A percentile compares a stretch with the other conserved stretches of the same genome.
Conservation (phyloP, 1,140 invertebrate species). For the Drosophila miranda region DNA sequence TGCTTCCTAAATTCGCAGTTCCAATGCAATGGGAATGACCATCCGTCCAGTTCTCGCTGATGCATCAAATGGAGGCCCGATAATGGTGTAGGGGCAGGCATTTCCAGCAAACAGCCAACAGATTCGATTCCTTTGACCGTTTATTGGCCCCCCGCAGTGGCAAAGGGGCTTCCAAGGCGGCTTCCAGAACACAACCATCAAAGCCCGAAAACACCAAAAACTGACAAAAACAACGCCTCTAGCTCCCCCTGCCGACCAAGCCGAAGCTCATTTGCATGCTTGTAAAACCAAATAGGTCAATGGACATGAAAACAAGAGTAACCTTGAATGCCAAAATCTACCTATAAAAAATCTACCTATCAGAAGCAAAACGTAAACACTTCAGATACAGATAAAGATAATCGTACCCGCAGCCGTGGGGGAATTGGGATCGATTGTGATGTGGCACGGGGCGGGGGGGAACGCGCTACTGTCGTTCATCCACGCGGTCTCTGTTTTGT, state of each 20-base stretch:
- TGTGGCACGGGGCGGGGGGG: background rate
- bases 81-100: too few relatives aligned
- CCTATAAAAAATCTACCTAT: slow-evolving; percentile 17
- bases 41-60: too few relatives aligned
- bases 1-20: too few relatives aligned
- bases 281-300: slow-evolving; percentile 73
- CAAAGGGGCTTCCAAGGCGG: background rate
- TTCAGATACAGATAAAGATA: slow-evolving; percentile 23
- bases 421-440: background rate
- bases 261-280: slow-evolving; percentile 46
- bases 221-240: background rate
- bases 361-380: slow-evolving; percentile 72
- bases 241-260: too few relatives aligned
- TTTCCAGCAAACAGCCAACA: too few relatives aligned
- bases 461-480: background rate
- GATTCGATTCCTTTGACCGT: background rate
- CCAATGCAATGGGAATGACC: too few relatives aligned
- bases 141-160: slow-evolving; percentile 9
- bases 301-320: slow-evolving; percentile 80
- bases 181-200: background rate
- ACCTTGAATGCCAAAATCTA: slow-evolving; percentile 65
- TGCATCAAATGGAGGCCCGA: too few relatives aligned
- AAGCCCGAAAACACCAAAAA: background rate
- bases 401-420: background rate
- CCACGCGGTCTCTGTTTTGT: slow-evolving; percentile 53